Evolutionary conservation across 2,888 invertebrate genomes (phyloP).

Genomic region (Drosophila putrida): DNA sequence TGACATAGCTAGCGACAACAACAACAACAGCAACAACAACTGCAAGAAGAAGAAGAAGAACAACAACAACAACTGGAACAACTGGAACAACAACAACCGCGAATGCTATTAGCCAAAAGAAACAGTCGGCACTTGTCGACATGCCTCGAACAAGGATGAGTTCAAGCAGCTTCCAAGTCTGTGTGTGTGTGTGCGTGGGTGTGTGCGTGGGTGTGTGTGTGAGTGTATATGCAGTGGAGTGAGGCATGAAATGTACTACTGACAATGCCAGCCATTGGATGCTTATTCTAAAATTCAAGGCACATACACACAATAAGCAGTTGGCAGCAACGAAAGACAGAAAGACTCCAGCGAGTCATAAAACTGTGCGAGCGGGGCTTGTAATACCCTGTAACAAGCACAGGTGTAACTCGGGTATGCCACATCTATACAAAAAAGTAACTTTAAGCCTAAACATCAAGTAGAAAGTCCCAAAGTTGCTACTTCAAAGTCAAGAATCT

Average conservation of each 20-base stretch:
- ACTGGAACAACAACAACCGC: constrained; percentile 9
- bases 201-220: constrained; percentile 7
- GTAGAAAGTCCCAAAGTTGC: too few relatives aligned
- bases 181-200: not conserved
- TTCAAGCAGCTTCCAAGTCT: constrained; percentile 24
- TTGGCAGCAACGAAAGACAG: constrained; percentile 45
- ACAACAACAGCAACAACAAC: constrained; percentile 13
- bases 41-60: not conserved
- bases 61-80: constrained; percentile 9
- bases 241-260: constrained; percentile 20
- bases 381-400: constrained; percentile 30
- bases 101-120: constrained; percentile 43
- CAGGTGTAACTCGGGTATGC: constrained; percentile 1
- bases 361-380: constrained; percentile 62
- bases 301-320: constrained; percentile 74
- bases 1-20: constrained; percentile 20
- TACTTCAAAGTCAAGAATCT: too few relatives aligned
- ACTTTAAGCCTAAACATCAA: too few relatives aligned
- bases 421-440: not conserved
- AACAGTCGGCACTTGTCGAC: constrained; percentile 60
- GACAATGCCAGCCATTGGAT: constrained; percentile 32
- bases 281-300: constrained; percentile 61
- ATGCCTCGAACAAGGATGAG: constrained; percentile 29
- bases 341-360: constrained; percentile 73
- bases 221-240: constrained; percentile 7